Evolutionary conservation across 2,797 vertebrate genomes (phyloP).

Genomic region (Hozukius guyotensis): DNA sequence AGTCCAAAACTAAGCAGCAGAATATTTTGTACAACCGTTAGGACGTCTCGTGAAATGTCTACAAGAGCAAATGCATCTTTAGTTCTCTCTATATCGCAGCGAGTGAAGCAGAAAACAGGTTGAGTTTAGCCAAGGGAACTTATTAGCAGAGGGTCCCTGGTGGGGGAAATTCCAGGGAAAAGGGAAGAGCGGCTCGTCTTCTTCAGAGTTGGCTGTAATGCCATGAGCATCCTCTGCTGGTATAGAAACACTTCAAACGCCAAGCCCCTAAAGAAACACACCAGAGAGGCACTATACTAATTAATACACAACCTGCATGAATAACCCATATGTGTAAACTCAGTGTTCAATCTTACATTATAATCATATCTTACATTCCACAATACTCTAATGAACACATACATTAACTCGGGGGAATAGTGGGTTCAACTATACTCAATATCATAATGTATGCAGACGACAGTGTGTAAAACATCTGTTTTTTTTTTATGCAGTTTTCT

Average conservation of each 20-base stretch:
- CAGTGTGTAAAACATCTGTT: constrained; percentile 28
- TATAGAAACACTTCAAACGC: constrained; percentile 71
- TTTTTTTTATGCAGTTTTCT: constrained; percentile 30
- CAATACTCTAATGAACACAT: constrained; percentile 40
- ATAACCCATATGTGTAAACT: constrained; percentile 56
- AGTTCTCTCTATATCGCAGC: constrained; percentile 35
- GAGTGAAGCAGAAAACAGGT: constrained; percentile 69
- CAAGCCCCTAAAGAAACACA: constrained; percentile 53
- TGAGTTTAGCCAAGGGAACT: constrained; percentile 70
- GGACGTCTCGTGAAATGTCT: constrained; percentile 18
- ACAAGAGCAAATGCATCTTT: constrained; percentile 45
- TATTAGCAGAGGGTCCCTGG: constrained; percentile 72
- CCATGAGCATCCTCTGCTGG: constrained; percentile 79
- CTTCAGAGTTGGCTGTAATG: constrained; percentile 58
- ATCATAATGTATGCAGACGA: constrained; percentile 60
- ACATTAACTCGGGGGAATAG: constrained; percentile 8
- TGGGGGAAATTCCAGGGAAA: constrained; percentile 65
- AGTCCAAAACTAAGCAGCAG: not conserved
- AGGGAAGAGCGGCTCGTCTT: constrained; percentile 38
- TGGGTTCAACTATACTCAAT: not conserved
- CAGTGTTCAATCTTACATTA: constrained; percentile 36
- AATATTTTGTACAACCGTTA: constrained; percentile 24
- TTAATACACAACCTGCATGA: constrained; percentile 70
- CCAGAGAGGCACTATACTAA: constrained; percentile 51
- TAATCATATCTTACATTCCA: constrained; percentile 31